Percentiles rank a stretch among this genome's conserved stretches.
Evolutionary conservation across 1,140 invertebrate genomes (phyloP).

Genomic region (Drosophila jambulina): DNA sequence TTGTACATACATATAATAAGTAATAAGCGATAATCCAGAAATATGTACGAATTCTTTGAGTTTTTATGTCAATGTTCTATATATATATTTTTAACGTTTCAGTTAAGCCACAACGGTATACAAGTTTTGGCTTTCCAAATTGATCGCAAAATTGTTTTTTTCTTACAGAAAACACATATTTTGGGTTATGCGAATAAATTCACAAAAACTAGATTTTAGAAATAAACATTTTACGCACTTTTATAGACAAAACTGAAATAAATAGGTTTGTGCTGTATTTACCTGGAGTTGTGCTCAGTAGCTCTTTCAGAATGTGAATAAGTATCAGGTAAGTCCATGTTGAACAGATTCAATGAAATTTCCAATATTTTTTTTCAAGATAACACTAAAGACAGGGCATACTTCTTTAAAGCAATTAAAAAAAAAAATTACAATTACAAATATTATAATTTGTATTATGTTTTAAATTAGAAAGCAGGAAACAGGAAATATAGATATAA

Average conservation of each 20-base stretch:
- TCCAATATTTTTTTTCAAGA: neutral
- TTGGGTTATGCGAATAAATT: conserved; percentile 51
- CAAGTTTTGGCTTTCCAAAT: neutral
- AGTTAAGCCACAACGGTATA: neutral
- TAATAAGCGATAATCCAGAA: too few species aligned
- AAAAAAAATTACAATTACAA: too few species aligned
- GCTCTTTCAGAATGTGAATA: neutral
- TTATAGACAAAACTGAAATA: neutral
- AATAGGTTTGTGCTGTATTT: neutral
- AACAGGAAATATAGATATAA: too few species aligned
- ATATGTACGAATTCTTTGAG: neutral
- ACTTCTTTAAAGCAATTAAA: neutral
- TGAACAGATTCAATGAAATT: neutral
- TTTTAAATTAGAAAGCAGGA: neutral
- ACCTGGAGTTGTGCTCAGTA: conserved; percentile 5
- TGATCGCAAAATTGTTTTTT: neutral
- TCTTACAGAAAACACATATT: neutral
- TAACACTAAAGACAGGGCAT: neutral
- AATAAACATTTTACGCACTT: neutral
- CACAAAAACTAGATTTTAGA: neutral
- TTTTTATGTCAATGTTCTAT: neutral
- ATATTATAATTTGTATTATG: too few species aligned
- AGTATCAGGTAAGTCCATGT: neutral
- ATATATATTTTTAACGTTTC: neutral
- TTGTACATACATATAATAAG: neutral